Evolutionary conservation across 30 jellyfish, hydroid and myxozoan genomes (phyloP).

Genomic region (Cassiopea xamachana): DNA sequence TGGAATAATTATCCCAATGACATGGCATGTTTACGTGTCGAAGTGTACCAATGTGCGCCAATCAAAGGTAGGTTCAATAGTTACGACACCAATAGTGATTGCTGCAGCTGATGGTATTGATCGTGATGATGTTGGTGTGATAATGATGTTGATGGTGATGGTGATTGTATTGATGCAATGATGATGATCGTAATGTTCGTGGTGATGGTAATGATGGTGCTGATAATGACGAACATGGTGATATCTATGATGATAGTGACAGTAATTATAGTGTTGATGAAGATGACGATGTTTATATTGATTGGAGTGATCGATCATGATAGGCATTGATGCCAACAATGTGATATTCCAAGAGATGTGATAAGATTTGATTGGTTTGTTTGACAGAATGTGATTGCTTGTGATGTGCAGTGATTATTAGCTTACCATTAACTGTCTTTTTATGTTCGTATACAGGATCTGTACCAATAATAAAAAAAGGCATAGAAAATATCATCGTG

Average conservation of each 20-base stretch:
- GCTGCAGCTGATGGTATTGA: no score
- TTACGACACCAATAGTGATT: no score
- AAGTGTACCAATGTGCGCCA: constrained; percentile 88
- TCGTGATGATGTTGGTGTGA: no score
- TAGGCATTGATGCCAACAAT: background rate
- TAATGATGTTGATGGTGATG: no score
- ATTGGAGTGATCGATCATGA: background rate
- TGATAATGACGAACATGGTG: no score
- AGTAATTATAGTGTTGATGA: background rate
- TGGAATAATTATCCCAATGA: constrained; percentile 77
- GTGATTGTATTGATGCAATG: no score
- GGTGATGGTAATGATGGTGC: no score
- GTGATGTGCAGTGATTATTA: background rate
- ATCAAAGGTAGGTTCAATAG: constrained; percentile 64
- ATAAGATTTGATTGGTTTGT: background rate
- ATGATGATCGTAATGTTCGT: no score
- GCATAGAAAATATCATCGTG: constrained; percentile 53
- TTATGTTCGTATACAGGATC: constrained; percentile 60
- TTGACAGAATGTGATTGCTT: background rate
- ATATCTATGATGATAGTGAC: no score
- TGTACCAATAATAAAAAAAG: constrained; percentile 75
- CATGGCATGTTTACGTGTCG: constrained; percentile 91
- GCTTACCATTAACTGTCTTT: background rate
- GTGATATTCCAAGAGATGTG: background rate
- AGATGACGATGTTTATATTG: background rate